Evolutionary conservation across 2,888 invertebrate species (phyloP), one percentile per base, ranked within the genome.

Genomic region (Phytoseiulus persimilis): DNA sequence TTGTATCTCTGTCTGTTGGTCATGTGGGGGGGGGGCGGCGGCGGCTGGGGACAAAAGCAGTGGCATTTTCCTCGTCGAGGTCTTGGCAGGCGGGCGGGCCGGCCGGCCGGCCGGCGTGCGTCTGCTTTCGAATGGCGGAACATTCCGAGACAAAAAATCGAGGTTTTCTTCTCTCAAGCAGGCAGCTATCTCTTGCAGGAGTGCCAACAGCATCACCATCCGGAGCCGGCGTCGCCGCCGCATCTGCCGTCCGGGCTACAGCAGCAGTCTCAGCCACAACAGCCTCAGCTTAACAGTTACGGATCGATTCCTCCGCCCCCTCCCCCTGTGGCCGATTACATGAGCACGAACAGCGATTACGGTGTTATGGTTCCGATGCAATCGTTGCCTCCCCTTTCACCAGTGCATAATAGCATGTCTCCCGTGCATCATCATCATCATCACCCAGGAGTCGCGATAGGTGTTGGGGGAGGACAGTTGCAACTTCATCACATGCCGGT

Each of bases 261-360:
- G 9, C 65, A 65, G 65, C 65, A 23, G 65, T 14, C 65, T 65
- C 65, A 65, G 28, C 65, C 14, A 65, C 65, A 65, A 65, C 65
- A 65, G 65, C 65, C 65, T 65, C 65, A 14, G 18, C 65, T 65
- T 2, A 65, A 65, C 65, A 65, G 23, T 65, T 65, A 65, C 65
- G 65, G 65, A 65, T 65, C 28, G 18, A 65, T 23, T 23, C 65
- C 65, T 65, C 65, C 65, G 5, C 65, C 65, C 28, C 65, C 18
- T 28, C 65, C 65, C 18, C 39, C 87, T n/a, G 45, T 87, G 87
- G 33, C 39, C 87, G 87, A 87, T 32, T 87, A 87, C 87, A 87
- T 87, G 87, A 87, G 39, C 39, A 45, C 87, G 33, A 87, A 87
- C 39, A 87, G 87, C 87, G 87, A 87, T n/a, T 87, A 87, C 87